Evolutionary conservation across 2,797 vertebrate species (phyloP).

Genomic region (Hylomyscus alleni): DNA sequence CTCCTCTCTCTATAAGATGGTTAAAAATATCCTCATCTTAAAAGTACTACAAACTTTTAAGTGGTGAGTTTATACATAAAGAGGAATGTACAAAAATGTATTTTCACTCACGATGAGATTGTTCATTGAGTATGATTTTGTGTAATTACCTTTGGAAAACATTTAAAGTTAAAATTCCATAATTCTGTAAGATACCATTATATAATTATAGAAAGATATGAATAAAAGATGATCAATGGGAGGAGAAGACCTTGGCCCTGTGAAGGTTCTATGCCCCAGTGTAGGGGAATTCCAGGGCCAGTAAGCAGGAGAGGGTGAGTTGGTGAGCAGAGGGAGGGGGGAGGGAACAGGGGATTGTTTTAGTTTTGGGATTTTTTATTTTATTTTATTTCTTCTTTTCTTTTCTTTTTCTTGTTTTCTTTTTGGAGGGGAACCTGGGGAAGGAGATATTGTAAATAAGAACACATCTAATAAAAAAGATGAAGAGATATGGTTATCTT

Average conservation of each 20-base stretch:
- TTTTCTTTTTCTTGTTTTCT: too few relatives aligned
- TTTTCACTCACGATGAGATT: neutral
- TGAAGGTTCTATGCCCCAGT: too few relatives aligned
- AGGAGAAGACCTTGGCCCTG: too few relatives aligned
- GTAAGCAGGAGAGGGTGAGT: too few relatives aligned
- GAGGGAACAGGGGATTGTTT: too few relatives aligned
- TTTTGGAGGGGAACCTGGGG: too few relatives aligned
- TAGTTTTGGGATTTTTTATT: too few relatives aligned
- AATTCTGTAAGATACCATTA: neutral
- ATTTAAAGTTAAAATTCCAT: neutral
- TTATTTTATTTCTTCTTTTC: too few relatives aligned
- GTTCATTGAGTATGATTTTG: neutral
- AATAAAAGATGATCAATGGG: neutral
- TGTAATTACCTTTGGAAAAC: neutral
- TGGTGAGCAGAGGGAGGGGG: too few relatives aligned
- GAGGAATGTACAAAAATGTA: neutral
- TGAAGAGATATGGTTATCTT: neutral
- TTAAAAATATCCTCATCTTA: neutral
- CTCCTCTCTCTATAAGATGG: neutral
- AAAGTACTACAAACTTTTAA: slow-evolving; percentile 10
- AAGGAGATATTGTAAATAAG: too few relatives aligned
- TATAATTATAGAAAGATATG: neutral
- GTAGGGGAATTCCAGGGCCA: too few relatives aligned
- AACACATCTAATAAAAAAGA: neutral
- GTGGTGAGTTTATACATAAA: neutral